Evolutionary conservation across 1,140 invertebrate species (phyloP), one percentile per base, ranked within the genome.

Genomic region (Bilobella aurantiaca): DNA sequence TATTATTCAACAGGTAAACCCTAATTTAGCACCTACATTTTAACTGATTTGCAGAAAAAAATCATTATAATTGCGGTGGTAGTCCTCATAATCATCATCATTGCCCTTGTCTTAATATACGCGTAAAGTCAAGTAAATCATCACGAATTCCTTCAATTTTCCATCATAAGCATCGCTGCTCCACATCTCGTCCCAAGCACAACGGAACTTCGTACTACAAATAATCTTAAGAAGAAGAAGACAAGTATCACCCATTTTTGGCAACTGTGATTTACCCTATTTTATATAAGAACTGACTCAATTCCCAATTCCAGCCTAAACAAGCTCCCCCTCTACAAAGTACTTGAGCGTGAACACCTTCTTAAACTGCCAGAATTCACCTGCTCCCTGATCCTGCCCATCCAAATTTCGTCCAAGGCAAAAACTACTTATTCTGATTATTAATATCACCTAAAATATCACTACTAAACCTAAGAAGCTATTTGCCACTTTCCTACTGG

Each of bases 1-100:
- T 49, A 23, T 37, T 16, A 32, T 62, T 37, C 28, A 30, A 37
- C 18, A 3, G 8, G 34, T 18, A 42, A n/a, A n/a, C 34, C 8
- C 34, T 18, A 42, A 8, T 42, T 42, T 18, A 8, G 34, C 34
- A 42, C 49, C 25, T 23, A 53, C 34, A 37, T 62, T 62, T 62
- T 27, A 23, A 47, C 60, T 64, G n/a, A 53, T 16, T 64, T 67
- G 0, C 32, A 71, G 69, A 72, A 72, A 72, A 72, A 67, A 66
- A 65, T 72, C 28, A 58, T 25, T 31, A 69, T 72, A 42, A 69
- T 72, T 18, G 25, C 65, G 16, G 62, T 69, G 12, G 23, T 69
- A 21, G 59, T 69, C 30, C 27, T 69, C 23, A 5, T 72, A 18
- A 14, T 65, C 2, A 29, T 72, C 2, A 27, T 72, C 8, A 42